Evolutionary conservation across 2,888 invertebrate species (phyloP).

Genomic region (Dichetophora obliterata): DNA sequence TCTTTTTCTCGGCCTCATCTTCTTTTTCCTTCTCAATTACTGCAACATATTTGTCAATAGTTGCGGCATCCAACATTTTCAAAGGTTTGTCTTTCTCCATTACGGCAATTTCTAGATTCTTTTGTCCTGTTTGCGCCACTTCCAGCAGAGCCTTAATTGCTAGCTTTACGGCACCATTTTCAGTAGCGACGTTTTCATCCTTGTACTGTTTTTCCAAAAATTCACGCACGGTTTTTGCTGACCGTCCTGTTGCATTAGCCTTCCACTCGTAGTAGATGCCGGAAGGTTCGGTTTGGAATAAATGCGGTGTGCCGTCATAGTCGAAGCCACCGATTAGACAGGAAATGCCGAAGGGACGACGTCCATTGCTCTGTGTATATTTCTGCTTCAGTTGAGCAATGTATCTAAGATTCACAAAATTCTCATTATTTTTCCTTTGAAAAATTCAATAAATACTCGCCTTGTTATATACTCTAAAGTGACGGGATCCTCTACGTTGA

Average conservation of each 20-base stretch:
- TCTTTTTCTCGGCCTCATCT: slow-evolving; percentile 97
- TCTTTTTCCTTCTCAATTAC: slow-evolving; percentile 98
- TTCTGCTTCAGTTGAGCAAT: slow-evolving; percentile 90
- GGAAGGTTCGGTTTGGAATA: slow-evolving; percentile 99
- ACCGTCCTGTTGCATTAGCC: slow-evolving; percentile 98
- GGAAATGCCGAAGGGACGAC: slow-evolving; percentile 98
- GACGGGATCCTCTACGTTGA: slow-evolving; percentile 99
- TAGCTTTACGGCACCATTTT: slow-evolving; percentile 91
- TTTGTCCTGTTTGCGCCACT: slow-evolving; percentile 98
- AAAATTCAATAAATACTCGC: slow-evolving; percentile 49
- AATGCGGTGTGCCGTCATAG: slow-evolving; percentile 93
- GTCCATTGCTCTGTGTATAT: slow-evolving; percentile 99
- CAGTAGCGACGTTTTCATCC: slow-evolving; percentile 83
- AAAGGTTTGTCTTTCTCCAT: slow-evolving; percentile 83
- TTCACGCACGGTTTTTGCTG: slow-evolving; percentile 97
- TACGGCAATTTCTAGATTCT: slow-evolving; percentile 98
- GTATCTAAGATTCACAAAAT: slow-evolving; percentile 70
- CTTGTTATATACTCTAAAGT: slow-evolving; percentile 95
- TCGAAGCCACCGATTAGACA: slow-evolving; percentile 98
- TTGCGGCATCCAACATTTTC: slow-evolving; percentile 91
- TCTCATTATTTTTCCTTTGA: background rate
- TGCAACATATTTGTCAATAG: slow-evolving; percentile 93
- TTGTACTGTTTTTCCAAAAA: slow-evolving; percentile 98
- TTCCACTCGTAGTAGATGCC: slow-evolving; percentile 99
- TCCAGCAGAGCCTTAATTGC: slow-evolving; percentile 95